Evolutionary conservation across 2,888 invertebrate genomes (phyloP), one percentile per base, ranked within the genome.

Genomic region (Pilophorus perplexus): DNA sequence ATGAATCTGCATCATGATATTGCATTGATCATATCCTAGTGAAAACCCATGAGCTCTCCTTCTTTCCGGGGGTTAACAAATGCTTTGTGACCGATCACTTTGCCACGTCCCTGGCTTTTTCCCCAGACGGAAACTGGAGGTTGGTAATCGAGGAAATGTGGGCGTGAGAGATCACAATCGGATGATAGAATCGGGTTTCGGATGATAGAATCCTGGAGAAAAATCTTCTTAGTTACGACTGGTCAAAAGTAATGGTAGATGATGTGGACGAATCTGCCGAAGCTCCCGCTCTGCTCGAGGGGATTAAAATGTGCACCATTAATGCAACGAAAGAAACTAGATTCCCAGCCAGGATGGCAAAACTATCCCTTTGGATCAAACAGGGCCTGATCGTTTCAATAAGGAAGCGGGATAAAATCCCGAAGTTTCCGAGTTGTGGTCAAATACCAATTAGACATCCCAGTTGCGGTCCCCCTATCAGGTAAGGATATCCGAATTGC

Each of bases 81-180:
- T 57, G 57, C 16, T 57, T 20, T 40, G 22, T 57, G 2, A 57
- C 57, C 16, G 57, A 57, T 40, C 57, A n/a, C n/a, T n/a, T n/a
- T n/a, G n/a, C n/a, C n/a, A n/a, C n/a, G n/a, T n/a, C n/a, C n/a
- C n/a, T n/a, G n/a, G 22, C 50, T 23, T 50, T 50, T n/a, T 25
- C 22, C 3, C 25, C 14, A 3, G 10, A 23, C 12, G 2, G 3
- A 3, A n/a, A 5, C 25, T 23, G 6, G n/a, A n/a, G n/a, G n/a
- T n/a, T n/a, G n/a, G n/a, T n/a, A n/a, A n/a, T n/a, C n/a, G n/a
- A n/a, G n/a, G n/a, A n/a, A n/a, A n/a, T n/a, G n/a, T n/a, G n/a
- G n/a, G n/a, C n/a, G n/a, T n/a, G n/a, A n/a, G n/a, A n/a, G n/a
- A n/a, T n/a, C n/a, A n/a, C n/a, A n/a, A n/a, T n/a, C n/a, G n/a